Base-by-base conservation (phyloP, 2,797 vertebrate species). In the Sylvia borin region DNA sequence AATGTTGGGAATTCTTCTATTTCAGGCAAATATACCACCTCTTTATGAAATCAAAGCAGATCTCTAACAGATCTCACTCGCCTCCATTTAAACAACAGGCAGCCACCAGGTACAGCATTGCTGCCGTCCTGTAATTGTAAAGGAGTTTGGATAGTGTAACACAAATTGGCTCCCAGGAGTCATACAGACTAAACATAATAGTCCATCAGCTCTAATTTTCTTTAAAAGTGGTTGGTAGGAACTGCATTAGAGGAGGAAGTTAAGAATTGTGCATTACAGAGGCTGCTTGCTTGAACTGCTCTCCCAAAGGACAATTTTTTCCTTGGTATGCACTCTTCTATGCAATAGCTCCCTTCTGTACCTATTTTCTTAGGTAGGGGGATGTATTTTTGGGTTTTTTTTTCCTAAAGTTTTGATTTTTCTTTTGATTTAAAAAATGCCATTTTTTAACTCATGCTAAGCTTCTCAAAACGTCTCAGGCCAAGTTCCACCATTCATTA, bases 191-290 rank as follows among this genome's bases (percentile, higher is more conserved):
- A 57, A 93, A 61, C 11, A 26, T 45, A 92, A 80, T 85, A 65
- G 68, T 48, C 81, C 87, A 93, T 85, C 92, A 92, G 50, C 68
- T 90, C 87, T 77, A 55, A 96, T 94, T 91, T 92, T 77, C 86
- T 77, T 54, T 74, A 74, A 51, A 80, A 91, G 75, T 75, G 57
- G 14, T 74, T 55, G 43, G 42, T 80, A 47, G 43, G 85, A 92
- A 61, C 43, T 88, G 65, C 66, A 85, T 87, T 90, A 91, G 65
- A 68, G 65, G 27, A 92, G 58, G 42, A 50, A 90, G 57, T 90
- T 76, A 87, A 70, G 88, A 77, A 42, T 34, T 10, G 19, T 65
- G 16, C 32, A 13, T 72, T n/a, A 32, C 45, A 29, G 60, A 50
- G 32, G 54, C 47, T 83, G 60, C 36, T 61, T 78, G 42, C 50